Evolutionary conservation across 2,797 vertebrate species (phyloP), one percentile per base, ranked within the genome.

Genomic region (Pteropus rufus): DNA sequence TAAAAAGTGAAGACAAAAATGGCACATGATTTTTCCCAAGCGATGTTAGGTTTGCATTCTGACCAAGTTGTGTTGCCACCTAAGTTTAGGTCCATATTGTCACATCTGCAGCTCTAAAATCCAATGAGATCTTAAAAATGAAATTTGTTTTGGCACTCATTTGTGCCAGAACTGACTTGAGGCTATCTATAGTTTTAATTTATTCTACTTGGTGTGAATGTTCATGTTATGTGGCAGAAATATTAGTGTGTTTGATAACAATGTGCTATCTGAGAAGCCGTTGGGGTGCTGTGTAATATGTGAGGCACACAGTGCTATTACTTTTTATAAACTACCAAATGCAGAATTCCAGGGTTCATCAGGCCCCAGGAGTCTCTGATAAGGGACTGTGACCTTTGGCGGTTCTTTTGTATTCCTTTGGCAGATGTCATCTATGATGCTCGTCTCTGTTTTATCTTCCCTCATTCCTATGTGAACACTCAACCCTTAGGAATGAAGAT

Each of bases 1-100:
- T 99, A 34, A 41, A 95, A 96, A 89, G 98, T 49, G 94, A 88
- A 96, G 46, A 83, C 34, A 94, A 96, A 69, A 96, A 92, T 0
- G 56, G 91, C 36, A 92, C 39, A 75, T 54, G 94, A 49, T 97
- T 94, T 94, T 16, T 82, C 16, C 65, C 5, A 1, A 52, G 44
- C 19, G 18, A 39, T 4, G 56, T 29, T 1, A 34, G 54, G 12
- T 31, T 9, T 79, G 70, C 77, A 41, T 52, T 82, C 54, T 89
- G 64, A 64, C 65, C 67, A 18, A 39, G 70, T 31, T 21, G 31
- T 0, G 1, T 3, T 34, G 64, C 62, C 16, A 58, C 39, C 10
- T 24, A 29, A 36, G 58, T 52, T 60, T 49, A 72, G 23, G 31
- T 34, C 49, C 21, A 49, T 4, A 69, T 39, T 82, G 26, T 64